A percentile compares a stretch with the other conserved stretches of the same genome.
These are phyloP conservation scores for Cebus imitator DNA, from an alignment of 2,113 vertebrate species.

Conservation along the genomic window DNA sequence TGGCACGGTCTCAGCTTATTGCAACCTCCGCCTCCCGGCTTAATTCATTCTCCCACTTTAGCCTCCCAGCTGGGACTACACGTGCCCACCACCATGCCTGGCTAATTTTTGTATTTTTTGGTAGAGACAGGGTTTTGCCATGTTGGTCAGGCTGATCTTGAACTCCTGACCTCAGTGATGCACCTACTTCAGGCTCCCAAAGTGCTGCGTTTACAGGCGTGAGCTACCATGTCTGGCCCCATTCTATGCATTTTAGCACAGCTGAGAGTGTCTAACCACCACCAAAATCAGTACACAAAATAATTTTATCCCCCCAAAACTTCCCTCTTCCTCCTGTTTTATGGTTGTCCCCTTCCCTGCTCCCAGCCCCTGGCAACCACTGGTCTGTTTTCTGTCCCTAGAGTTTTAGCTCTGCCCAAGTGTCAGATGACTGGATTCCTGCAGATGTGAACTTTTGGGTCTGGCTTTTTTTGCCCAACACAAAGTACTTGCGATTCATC, in stretches of 20 bases:
- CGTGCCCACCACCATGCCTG: accelerated
- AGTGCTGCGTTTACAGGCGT: background rate
- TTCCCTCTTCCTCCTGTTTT: background rate
- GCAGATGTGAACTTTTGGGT: background rate
- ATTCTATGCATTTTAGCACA: background rate
- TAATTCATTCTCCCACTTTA: too few relatives aligned
- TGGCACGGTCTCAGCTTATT: too few relatives aligned
- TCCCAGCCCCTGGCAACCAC: background rate
- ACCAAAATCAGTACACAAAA: background rate
- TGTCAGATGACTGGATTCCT: background rate
- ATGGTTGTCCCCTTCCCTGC: too few relatives aligned
- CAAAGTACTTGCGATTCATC: too few relatives aligned
- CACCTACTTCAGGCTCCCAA: background rate
- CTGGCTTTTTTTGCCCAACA: background rate
- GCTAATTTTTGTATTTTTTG: too few relatives aligned
- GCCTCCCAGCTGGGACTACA: too few relatives aligned
- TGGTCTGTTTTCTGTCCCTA: background rate
- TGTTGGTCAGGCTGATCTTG: too few relatives aligned
- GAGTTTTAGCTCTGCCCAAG: background rate
- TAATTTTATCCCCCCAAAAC: background rate
- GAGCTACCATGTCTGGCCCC: background rate
- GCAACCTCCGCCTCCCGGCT: too few relatives aligned
- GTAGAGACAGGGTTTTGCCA: too few relatives aligned
- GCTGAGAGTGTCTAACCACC: background rate
- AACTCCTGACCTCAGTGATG: too few relatives aligned